Conservation (phyloP, 2,888 invertebrate genomes). For the Hedychridium roseum region DNA sequence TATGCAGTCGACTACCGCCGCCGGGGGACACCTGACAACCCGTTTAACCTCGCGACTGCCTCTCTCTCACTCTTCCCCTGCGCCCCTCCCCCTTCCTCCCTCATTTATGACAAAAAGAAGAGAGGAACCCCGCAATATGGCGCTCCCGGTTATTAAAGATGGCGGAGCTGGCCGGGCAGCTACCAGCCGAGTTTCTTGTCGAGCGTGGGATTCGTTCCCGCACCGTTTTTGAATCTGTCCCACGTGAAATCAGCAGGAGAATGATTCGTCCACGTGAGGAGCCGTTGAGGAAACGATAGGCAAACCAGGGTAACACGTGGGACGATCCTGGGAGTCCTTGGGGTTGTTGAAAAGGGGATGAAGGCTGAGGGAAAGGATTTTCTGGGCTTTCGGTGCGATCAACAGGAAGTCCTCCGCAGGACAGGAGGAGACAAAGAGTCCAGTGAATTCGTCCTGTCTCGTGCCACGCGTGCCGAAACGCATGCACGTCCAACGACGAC, state of each 20-base stretch:
- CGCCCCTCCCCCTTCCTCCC: no score
- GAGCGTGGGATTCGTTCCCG: slow-evolving; percentile 9
- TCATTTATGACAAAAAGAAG: slow-evolving; percentile 56
- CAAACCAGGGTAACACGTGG: no score
- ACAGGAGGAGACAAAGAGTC: slow-evolving; percentile 14
- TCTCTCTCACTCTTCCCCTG: no score
- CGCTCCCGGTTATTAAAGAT: slow-evolving; percentile 59
- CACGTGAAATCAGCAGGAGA: neutral
- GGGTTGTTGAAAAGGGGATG: no score
- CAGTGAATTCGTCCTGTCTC: slow-evolving; percentile 49
- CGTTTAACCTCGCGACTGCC: slow-evolving; percentile 53
- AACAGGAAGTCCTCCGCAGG: neutral
- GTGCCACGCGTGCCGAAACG: slow-evolving; percentile 56
- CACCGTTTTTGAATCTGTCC: slow-evolving; percentile 51
- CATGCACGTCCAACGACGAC: slow-evolving; percentile 50
- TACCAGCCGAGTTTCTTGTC: no score
- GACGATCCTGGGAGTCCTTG: no score
- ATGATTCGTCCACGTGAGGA: neutral
- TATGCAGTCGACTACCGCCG: slow-evolving; percentile 45
- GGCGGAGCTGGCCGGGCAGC: slow-evolving; percentile 37
- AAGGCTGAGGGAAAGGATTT: no score
- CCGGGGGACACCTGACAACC: slow-evolving; percentile 55
- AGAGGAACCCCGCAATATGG: slow-evolving; percentile 50
- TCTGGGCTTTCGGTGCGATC: neutral
- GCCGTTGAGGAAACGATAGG: no score